Evolutionary conservation across 37 sponge, comb jelly and placozoan genomes (phyloP), one percentile per base, ranked within the genome.

Genomic region (Cliona cf. orientalis): DNA sequence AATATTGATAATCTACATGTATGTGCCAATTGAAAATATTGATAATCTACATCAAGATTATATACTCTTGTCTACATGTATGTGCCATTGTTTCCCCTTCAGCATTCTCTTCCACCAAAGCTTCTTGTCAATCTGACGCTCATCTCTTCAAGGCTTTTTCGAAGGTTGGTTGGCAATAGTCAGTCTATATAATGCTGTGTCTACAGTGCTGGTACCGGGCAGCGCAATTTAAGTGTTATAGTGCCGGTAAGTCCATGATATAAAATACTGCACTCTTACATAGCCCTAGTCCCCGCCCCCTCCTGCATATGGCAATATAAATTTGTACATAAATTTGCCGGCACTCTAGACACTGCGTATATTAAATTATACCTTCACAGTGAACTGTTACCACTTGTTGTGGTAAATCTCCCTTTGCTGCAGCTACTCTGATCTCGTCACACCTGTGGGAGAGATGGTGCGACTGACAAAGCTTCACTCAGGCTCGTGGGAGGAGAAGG

Each of bases 401-500:
- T 37, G 19, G 35, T 71, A 7, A 3, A 45, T 81, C 35, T 81
- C 12, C 26, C 17, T 66, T 41, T 63, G 19, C 3, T 62, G 0
- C 33, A 94, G 95, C 66, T 82, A 72, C 34, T 90, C 92, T 31
- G 92, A 87, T 25, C 45, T 94, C 26, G 68, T 63, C 42, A 58
- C 53, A 43, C 95, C 92, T 26, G 60, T 91, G 59, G 74, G 66
- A 11, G 88, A 91, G 72, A 72, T 95, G 72, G 68, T 60, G 12
- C 72, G 87, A 21, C 39, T 88, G 74, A 89, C 88, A 2, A 65
- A 65, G 19, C 79, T 85, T 6, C 93, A 91, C 70, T 84, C 92
- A 0, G 31, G 12, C 26, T 69, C 89, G 23, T 87, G 92, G 95
- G 92, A 95, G 72, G 85, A 88, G 76, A 88, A 84, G 68, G 40